Base-by-base conservation (phyloP, 2,888 invertebrate species). In the Archips xylosteana region DNA sequence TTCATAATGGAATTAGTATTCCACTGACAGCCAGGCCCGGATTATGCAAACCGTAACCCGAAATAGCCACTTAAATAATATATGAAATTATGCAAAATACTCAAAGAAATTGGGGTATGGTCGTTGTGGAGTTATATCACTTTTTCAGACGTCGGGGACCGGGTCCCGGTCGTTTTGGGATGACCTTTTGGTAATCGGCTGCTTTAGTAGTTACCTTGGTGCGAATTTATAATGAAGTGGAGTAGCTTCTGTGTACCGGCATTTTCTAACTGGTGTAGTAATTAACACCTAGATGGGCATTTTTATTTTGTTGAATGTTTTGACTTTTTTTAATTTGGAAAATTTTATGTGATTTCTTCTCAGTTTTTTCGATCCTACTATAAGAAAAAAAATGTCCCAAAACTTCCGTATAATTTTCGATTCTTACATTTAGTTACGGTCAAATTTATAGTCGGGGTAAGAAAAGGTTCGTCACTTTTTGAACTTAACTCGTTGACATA, bases 31-130 rank as follows among this genome's bases (percentile, higher is more conserved):
- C 75, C 66, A 36, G 74, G 66, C 68, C 57, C 73, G 75, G 81
- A 81, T 82, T 82, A 83, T 82, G 83, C 80, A 80, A 82, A 85
- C 79, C 81, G 79, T 63, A 63, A 69, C 68, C 78, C 78, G 75
- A 74, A 80, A 77, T 82, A 80, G 66, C 77, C 78, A 81, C 80
- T 82, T 82, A 83, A 83, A 82, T 83, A 87, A 87, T 87, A 86
- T 87, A 87, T 87, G 85, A 86, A 87, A 87, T 87, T 87, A 87
- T 87, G 87, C 79, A 87, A 86, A 87, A 83, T 80, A 83, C 80
- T 76, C 76, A 67, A 74, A 77, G 77, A 77, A 75, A 78, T 77
- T 78, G 78, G 78, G 70, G 66, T 77, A 76, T 75, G 65, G 73
- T 60, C 71, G 67, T 75, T 76, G 67, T 51, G 70, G 70, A 76